phyloP scores from a whole-genome alignment of 2,888 invertebrate species.

The Noctua janthe region DNA sequence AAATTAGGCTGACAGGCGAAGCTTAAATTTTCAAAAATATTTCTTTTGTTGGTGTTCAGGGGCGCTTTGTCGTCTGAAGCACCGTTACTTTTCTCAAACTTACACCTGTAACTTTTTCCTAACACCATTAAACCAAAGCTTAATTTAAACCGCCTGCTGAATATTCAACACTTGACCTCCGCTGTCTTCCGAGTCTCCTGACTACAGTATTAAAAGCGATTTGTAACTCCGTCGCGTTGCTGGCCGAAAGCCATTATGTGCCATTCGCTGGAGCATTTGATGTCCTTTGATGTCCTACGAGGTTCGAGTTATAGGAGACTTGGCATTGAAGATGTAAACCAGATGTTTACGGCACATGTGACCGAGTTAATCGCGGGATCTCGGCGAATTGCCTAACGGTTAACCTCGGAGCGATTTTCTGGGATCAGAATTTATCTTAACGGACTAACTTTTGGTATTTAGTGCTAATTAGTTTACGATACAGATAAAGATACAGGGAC shows the following conservation, averaged over 20 bases:
- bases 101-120: conserved; percentile 57
- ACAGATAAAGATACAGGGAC: too few relatives aligned
- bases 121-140: conserved; percentile 55
- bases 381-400: not conserved
- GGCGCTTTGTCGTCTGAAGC: not conserved
- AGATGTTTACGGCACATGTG: conserved; percentile 48
- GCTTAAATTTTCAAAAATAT: not conserved
- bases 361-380: conserved; percentile 11
- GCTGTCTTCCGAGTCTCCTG: conserved; percentile 30
- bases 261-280: conserved; percentile 47
- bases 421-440: not conserved
- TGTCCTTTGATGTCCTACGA: conserved; percentile 58
- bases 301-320: conserved; percentile 44
- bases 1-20: not conserved
- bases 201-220: conserved; percentile 52
- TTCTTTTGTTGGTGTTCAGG: not conserved
- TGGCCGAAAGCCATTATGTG: conserved; percentile 58
- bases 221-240: conserved; percentile 61
- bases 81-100: conserved; percentile 14
- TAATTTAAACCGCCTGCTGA: conserved; percentile 53
- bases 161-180: conserved; percentile 60
- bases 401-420: conserved; percentile 20
- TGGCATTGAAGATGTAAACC: conserved; percentile 46
- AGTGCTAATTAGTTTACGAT: not conserved
- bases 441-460: not conserved